Base-by-base conservation (phyloP, 2,888 invertebrate species). In the Acleris laterana region DNA sequence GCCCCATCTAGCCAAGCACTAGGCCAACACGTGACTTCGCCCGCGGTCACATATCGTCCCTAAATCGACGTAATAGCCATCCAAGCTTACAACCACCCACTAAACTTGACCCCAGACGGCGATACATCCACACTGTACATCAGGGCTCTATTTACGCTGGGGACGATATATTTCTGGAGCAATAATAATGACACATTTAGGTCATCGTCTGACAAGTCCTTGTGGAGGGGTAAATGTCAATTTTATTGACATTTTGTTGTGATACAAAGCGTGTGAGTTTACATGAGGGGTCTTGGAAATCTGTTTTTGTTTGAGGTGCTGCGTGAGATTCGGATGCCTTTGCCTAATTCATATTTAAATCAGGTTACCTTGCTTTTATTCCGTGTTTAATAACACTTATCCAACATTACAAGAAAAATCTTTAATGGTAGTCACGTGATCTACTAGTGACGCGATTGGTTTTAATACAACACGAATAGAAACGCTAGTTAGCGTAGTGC, bases 101-200 rank as follows among this genome's bases (percentile, higher is more conserved):
- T 5, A 20, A 44, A 28, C 49, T 6, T 22, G 55, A 61, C 55
- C 55, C 55, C 49, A 1, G 3, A 22, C 13, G 7, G 50, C 3
- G 20, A 9, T 19, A 22, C 5, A 19, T 22, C 2, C 3, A 32
- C 25, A 16, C 16, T n/a, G 5, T 28, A 6, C 17, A 25, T 2
- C 11, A 48, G 6, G 28, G 61, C 7, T 16, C 57, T 17, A 46
- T 7, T n/a, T 52, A 48, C 5, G 19, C 32, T 57, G 62, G 66
- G 16, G 46, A 62, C 51, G 48, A 57, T 61, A 52, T 62, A 66
- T 66, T 66, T 66, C 57, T 62, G 42, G 62, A 46, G 52, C 66
- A 62, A 66, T 66, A 66, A 61, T 66, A 38, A 62, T 66, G 66
- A 66, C 57, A 66, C 61, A 66, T 66, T 66, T 66, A 52, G 66